phyloP scores from a whole-genome alignment of 2,888 invertebrate species.

The Dioctria linearis region DNA sequence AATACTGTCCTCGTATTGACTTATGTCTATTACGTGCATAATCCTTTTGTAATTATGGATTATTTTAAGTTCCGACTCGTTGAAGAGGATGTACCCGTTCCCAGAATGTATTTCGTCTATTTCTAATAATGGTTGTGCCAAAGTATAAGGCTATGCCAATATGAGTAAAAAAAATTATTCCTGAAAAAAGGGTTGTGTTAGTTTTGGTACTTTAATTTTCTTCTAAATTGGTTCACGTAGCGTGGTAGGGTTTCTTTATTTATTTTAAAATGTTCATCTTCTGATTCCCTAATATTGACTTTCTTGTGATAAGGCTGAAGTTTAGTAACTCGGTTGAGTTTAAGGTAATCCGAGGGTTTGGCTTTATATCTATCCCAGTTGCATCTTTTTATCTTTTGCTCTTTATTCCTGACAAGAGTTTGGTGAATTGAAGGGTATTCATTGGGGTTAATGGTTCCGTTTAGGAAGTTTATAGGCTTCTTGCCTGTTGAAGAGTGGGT shows the following conservation, averaged over 20 bases:
- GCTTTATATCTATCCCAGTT: neutral
- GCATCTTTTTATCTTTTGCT: neutral
- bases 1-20: conserved; percentile 16
- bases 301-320: conserved; percentile 44
- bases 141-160: neutral
- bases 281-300: conserved; percentile 25
- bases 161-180: conserved; percentile 16
- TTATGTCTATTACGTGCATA: neutral
- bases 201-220: conserved; percentile 36
- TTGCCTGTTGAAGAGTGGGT: conserved; percentile 24
- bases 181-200: conserved; percentile 30
- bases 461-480: conserved; percentile 28
- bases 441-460: neutral
- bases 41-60: conserved; percentile 15
- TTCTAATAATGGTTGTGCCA: conserved; percentile 4
- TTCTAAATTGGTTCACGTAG: conserved; percentile 42
- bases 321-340: conserved; percentile 48
- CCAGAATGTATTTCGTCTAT: neutral
- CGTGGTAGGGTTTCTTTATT: conserved; percentile 36
- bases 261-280: conserved; percentile 24
- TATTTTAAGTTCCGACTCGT: conserved; percentile 21
- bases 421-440: conserved; percentile 21
- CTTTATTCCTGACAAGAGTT: conserved; percentile 9
- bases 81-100: neutral
- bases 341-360: conserved; percentile 34